Base-by-base conservation (phyloP, 1,140 invertebrate species). In the Mylabris phalerata region DNA sequence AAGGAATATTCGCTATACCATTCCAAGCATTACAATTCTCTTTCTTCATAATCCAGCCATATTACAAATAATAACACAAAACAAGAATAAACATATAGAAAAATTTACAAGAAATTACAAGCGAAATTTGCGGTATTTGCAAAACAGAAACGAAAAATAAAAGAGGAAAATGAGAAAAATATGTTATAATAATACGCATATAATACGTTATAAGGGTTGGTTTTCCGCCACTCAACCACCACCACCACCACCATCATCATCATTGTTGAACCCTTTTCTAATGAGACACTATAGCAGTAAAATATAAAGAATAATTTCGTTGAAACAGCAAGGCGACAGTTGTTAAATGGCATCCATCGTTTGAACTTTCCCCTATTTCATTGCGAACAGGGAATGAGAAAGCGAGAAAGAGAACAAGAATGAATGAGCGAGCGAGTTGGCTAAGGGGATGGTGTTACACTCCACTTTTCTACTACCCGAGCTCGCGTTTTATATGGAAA, bases 341-440 rank as follows among this genome's bases (percentile, higher is more conserved):
- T 61, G 59, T 48, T 61, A 63, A 66, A 66, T 64, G 64, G 61
- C 50, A 62, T 44, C 64, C 55, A 64, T 59, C 59, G 45, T 49
- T 55, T 49, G 62, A 57, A 32, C 32, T 32, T 32, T 32, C 62
- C 68, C 25, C 63, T 60, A 55, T 70, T 72, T 13, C 73, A 72
- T 6, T 46, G 63, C 73, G 75, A 49, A 73, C 75, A 13, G 75
- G 75, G 68, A 75, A 73, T 46, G 75, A 70, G 39, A 41, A 48
- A 19, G 19, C 19, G 19, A 19, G 19, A 19, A 19, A 19, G 19
- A 19, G 19, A 19, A 32, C 32, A 32, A 7, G 7, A 7, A 32
- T 32, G 32, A 7, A 32, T 32, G 19, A 32, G 4, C 4, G 32
- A 32, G 32, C 4, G 32, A 32, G 32, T 32, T 32, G 19, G 19